Conservation (phyloP, 2,888 invertebrate species). For the Drosophila monieri region DNA sequence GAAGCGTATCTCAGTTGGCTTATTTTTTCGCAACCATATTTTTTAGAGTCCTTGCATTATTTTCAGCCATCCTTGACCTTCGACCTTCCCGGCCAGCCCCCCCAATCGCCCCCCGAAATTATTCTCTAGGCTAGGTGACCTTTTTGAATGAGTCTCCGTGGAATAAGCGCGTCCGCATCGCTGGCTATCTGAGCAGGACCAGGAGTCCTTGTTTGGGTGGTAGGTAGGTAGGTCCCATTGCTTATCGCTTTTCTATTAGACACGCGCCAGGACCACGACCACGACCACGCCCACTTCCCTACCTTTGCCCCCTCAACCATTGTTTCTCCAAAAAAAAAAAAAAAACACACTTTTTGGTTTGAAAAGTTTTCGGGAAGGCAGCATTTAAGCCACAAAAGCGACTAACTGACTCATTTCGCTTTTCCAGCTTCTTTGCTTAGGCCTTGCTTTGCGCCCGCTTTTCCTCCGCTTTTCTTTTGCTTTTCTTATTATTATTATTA, state of each 20-base stretch:
- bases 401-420: slow-evolving; percentile 26
- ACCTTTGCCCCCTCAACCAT: slow-evolving; percentile 9
- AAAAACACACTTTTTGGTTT: slow-evolving; percentile 8
- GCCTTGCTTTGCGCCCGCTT: slow-evolving; percentile 7
- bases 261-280: slow-evolving; percentile 27
- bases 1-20: slow-evolving; percentile 58
- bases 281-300: slow-evolving; percentile 9
- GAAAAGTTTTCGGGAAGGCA: slow-evolving; percentile 22
- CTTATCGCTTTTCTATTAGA: slow-evolving; percentile 76
- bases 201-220: neutral
- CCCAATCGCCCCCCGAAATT: neutral
- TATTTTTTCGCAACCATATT: slow-evolving; percentile 47
- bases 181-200: slow-evolving; percentile 34
- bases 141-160: slow-evolving; percentile 73
- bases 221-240: slow-evolving; percentile 22
- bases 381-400: slow-evolving; percentile 16
- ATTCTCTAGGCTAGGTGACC: slow-evolving; percentile 57
- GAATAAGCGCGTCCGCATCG: slow-evolving; percentile 53
- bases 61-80: slow-evolving; percentile 66
- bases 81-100: slow-evolving; percentile 16
- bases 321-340: slow-evolving; percentile 26
- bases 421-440: neutral
- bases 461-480: neutral
- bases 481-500: slow-evolving; percentile 32
- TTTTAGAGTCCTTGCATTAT: slow-evolving; percentile 32